These are phyloP conservation scores for Thymallus thymallus DNA, from an alignment of 2,113 vertebrate genomes.

Conservation along the genomic window DNA sequence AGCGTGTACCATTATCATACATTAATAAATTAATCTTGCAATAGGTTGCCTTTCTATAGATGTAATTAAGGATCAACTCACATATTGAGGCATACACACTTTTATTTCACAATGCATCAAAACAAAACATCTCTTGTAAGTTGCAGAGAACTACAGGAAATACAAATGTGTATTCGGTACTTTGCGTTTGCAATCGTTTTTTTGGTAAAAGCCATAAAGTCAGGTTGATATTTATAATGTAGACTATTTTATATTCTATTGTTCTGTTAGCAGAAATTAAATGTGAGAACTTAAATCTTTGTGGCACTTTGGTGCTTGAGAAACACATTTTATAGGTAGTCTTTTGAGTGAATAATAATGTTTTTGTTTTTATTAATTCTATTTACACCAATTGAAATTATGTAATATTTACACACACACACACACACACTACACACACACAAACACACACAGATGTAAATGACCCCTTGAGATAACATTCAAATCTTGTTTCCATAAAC, in stretches of 20 bases:
- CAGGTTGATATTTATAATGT: slow-evolving; percentile 42
- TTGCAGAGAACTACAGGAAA: background rate
- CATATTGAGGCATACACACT: no score
- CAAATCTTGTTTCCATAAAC: background rate
- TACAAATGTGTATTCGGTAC: background rate
- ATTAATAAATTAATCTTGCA: background rate
- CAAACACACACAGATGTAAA: background rate
- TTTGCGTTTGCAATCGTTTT: background rate
- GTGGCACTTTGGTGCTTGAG: slow-evolving; percentile 20
- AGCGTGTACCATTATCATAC: background rate
- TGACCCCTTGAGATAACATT: background rate
- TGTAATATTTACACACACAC: background rate
- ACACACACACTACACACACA: slow-evolving; percentile 21
- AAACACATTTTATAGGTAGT: slow-evolving; percentile 13
- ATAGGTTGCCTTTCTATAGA: background rate
- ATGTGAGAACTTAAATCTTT: background rate
- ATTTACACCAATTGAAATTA: background rate
- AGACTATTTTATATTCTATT: slow-evolving; percentile 11
- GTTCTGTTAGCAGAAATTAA: background rate
- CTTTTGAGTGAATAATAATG: slow-evolving; percentile 38
- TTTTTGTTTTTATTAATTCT: slow-evolving; percentile 26
- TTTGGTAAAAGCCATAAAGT: slow-evolving; percentile 10
- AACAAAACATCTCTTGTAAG: no score
- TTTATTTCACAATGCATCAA: no score
- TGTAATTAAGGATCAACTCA: background rate